phyloP scores from a whole-genome alignment of 2,797 vertebrate genomes.

The Borostomias antarcticus region DNA sequence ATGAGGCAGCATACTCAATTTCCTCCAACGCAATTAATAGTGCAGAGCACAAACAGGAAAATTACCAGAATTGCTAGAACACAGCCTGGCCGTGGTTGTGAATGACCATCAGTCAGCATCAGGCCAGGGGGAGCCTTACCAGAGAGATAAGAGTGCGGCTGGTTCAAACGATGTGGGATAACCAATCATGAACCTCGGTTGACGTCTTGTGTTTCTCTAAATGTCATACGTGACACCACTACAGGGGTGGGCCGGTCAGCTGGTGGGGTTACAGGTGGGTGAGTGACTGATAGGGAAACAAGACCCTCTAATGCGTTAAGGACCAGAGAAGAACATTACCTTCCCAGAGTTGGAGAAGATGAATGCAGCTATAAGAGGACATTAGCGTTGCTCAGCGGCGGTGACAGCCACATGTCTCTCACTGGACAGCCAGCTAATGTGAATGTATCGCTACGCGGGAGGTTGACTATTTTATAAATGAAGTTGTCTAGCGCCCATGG shows the following conservation, averaged over 20 bases:
- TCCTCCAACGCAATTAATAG: slow-evolving; percentile 44
- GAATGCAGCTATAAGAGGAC: slow-evolving; percentile 71
- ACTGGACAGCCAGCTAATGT: slow-evolving; percentile 69
- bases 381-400: slow-evolving; percentile 74
- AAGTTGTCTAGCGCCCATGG: slow-evolving; percentile 73
- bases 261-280: slow-evolving; percentile 56
- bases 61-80: slow-evolving; percentile 43
- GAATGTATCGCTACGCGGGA: slow-evolving; percentile 75
- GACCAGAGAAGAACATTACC: slow-evolving; percentile 75
- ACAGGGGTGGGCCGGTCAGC: slow-evolving; percentile 26
- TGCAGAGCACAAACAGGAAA: slow-evolving; percentile 25
- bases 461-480: slow-evolving; percentile 76
- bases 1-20: slow-evolving; percentile 31
- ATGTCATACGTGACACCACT: slow-evolving; percentile 27
- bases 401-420: slow-evolving; percentile 70
- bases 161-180: slow-evolving; percentile 25
- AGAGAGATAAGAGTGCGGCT: slow-evolving; percentile 22
- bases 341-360: slow-evolving; percentile 69
- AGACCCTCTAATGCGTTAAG: slow-evolving; percentile 69
- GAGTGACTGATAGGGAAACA: slow-evolving; percentile 68
- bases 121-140: slow-evolving; percentile 21
- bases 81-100: slow-evolving; percentile 30
- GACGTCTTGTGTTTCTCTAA: slow-evolving; percentile 43
- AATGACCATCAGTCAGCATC: slow-evolving; percentile 29
- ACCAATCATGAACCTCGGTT: background rate